phyloP scores from a whole-genome alignment of 2,888 invertebrate genomes.

The Pilophorus perplexus region DNA sequence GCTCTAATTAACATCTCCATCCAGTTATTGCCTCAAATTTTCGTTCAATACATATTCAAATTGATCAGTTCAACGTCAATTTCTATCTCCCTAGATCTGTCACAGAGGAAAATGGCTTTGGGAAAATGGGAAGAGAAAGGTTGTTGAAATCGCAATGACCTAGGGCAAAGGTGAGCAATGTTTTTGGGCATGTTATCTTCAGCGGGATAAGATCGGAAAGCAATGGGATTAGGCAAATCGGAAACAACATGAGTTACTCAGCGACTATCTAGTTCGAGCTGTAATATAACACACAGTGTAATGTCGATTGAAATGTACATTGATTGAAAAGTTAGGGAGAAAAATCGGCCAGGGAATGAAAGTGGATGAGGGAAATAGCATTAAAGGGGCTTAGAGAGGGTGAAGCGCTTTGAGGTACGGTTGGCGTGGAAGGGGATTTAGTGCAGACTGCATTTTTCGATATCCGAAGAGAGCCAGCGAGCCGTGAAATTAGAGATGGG shows the following conservation, averaged over 20 bases:
- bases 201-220: not conserved
- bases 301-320: no score
- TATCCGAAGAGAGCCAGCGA: conserved; percentile 34
- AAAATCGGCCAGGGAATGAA: conserved; percentile 31
- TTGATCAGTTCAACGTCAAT: no score
- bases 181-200: conserved; percentile 3
- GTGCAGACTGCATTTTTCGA: conserved; percentile 41
- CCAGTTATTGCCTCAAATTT: no score
- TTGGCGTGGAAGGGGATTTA: conserved; percentile 32
- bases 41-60: no score
- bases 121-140: conserved; percentile 6
- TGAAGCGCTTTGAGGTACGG: conserved; percentile 3
- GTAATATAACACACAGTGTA: no score
- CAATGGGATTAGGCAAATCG: conserved; percentile 3
- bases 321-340: no score
- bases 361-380: conserved; percentile 35
- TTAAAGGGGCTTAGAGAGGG: conserved; percentile 36
- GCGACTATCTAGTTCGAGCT: no score
- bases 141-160: not conserved
- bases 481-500: conserved; percentile 40
- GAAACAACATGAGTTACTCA: no score
- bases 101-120: conserved; percentile 11
- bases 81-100: no score
- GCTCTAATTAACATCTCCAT: no score
- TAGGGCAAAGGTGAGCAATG: conserved; percentile 8